Evolutionary conservation across 2,888 invertebrate genomes (phyloP).

Genomic region (Endotricha flammealis): DNA sequence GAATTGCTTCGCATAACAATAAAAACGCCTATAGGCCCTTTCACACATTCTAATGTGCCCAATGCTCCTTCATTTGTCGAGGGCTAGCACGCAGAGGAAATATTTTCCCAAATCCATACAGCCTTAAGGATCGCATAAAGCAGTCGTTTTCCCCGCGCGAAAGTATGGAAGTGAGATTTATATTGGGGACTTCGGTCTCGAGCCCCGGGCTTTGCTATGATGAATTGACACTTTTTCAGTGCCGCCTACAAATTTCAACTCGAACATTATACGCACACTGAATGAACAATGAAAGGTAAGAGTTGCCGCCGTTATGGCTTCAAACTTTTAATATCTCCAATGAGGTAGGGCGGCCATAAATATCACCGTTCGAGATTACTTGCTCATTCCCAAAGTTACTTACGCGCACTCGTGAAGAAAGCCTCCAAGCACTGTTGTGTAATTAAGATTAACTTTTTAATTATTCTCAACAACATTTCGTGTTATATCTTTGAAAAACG

Average conservation of each 20-base stretch:
- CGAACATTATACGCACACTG: conserved; percentile 68
- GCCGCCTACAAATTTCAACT: conserved; percentile 73
- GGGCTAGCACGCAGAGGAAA: conserved; percentile 74
- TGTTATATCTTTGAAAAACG: conserved; percentile 8
- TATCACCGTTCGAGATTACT: conserved; percentile 64
- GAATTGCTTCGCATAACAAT: conserved; percentile 76
- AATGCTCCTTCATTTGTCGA: conserved; percentile 75
- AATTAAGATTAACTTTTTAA: conserved; percentile 21
- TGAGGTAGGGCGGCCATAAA: conserved; percentile 67
- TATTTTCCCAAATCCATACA: conserved; percentile 79
- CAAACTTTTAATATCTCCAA: conserved; percentile 74
- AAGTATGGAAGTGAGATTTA: conserved; percentile 79
- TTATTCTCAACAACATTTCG: conserved; percentile 15
- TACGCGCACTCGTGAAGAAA: conserved; percentile 20
- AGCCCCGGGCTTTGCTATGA: conserved; percentile 74
- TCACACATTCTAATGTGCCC: conserved; percentile 75
- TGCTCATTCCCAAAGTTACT: conserved; percentile 52
- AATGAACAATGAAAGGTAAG: conserved; percentile 72
- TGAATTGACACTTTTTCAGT: conserved; percentile 78
- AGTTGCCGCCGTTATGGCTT: conserved; percentile 61
- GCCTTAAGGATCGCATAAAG: conserved; percentile 79
- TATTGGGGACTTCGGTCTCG: conserved; percentile 70
- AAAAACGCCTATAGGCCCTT: conserved; percentile 71
- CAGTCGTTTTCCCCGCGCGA: conserved; percentile 75
- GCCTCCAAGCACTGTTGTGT: conserved; percentile 19